Evolutionary conservation across 2,888 invertebrate genomes (phyloP).

Genomic region (Furcula furcula): DNA sequence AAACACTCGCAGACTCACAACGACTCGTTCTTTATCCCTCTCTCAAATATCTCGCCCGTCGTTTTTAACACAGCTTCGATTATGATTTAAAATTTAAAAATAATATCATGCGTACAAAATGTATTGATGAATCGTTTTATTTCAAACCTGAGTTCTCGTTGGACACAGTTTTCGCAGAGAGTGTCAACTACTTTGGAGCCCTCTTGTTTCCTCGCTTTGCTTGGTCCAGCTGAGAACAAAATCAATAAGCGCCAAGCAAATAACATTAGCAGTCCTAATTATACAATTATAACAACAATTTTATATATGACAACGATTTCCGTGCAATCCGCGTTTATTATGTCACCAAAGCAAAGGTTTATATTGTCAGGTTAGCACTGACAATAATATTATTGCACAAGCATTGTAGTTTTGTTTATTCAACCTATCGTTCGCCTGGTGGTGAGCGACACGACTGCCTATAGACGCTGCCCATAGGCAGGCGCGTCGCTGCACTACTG

Average conservation of each 20-base stretch:
- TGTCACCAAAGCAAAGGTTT: no score
- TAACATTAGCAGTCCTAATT: constrained; percentile 42
- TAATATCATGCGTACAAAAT: constrained; percentile 46
- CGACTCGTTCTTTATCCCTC: constrained; percentile 16
- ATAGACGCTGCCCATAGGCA: no score
- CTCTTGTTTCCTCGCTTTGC: constrained; percentile 54
- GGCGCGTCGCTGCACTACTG: no score
- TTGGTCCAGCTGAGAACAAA: constrained; percentile 72
- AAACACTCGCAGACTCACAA: constrained; percentile 28
- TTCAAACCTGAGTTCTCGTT: constrained; percentile 63
- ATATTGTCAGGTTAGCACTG: no score
- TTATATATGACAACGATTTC: constrained; percentile 14
- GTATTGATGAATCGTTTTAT: constrained; percentile 43
- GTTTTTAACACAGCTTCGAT: constrained; percentile 7
- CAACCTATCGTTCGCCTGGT: no score
- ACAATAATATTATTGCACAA: no score
- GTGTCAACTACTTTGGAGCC: constrained; percentile 37
- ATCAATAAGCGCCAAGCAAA: constrained; percentile 69
- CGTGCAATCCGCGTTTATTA: constrained; percentile 13
- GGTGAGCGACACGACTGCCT: no score
- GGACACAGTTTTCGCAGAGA: constrained; percentile 55
- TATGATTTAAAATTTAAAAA: not conserved
- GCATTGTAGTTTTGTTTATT: no score
- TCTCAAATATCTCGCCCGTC: constrained; percentile 10
- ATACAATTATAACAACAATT: constrained; percentile 4